Evolutionary conservation across 2,888 invertebrate genomes (phyloP), one percentile per base, ranked within the genome.

Genomic region (Bursaphelenchus okinawaensis): DNA sequence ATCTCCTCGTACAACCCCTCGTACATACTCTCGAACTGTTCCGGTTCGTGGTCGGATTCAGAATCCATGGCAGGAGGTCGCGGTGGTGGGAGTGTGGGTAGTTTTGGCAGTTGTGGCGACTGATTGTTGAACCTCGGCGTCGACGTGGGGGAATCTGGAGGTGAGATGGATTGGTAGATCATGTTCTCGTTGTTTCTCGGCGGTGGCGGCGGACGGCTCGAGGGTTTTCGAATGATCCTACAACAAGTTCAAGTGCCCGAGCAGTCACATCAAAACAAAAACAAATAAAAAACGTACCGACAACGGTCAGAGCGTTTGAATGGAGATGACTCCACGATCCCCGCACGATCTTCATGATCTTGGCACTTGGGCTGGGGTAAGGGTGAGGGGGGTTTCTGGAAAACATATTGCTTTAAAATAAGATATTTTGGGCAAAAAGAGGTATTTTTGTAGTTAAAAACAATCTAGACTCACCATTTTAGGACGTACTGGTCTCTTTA

Each of bases 1-100:
- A 68, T 68, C 23, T 68, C 68, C 22, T 68, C 68, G 62, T 68
- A 68, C 12, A 68, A 29, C 20, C 59, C 68, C 27, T 62, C 67
- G 55, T 52, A 52, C 12, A 40, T n/a, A 40, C 40, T 40, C n/a
- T 40, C 40, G 6, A 40, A 40, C n/a, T 40, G 40, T 20, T 55
- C 26, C 20, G 29, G 55, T 22, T 66, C 66, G 28, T 55, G 29
- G 51, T 52, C 24, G 16, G 50, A 20, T 60, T 55, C 31, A n/a
- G 26, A 28, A 40, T 22, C 29, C 20, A 26, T 19, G 23, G 23
- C 56, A n/a, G 66, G 66, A 7, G 52, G 51, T 9, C n/a, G 19
- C 16, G 66, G 66, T 1, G 66, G 55, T 0, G 66, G 68, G 22
- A 65, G 26, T 20, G 22, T 19, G 8, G 66, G 66, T 1, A 65